Percentiles rank a stretch among this genome's conserved stretches.
phyloP scores from a whole-genome alignment of 2,888 invertebrate species.

The Drosophila yooni region DNA sequence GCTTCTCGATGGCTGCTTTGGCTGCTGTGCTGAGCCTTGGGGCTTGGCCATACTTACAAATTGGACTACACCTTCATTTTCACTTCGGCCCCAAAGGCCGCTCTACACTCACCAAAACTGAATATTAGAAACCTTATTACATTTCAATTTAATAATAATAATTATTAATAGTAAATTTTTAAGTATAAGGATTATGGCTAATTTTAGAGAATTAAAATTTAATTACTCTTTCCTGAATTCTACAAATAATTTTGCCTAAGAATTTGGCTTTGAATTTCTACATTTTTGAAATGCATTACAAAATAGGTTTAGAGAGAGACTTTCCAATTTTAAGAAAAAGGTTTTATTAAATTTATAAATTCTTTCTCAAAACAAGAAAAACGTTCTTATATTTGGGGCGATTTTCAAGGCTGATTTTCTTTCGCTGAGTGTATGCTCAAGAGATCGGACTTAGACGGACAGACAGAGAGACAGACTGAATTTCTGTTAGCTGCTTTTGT shows the following conservation, averaged over 20 bases:
- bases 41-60: slow-evolving; percentile 81
- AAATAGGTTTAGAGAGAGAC: background rate
- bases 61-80: slow-evolving; percentile 83
- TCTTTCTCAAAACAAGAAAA: background rate
- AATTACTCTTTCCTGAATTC: no score
- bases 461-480: slow-evolving; percentile 30
- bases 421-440: background rate
- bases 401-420: background rate
- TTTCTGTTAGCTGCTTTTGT: slow-evolving; percentile 33
- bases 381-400: background rate
- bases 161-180: no score
- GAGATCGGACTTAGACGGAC: background rate
- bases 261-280: no score
- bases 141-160: no score
- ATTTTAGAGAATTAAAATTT: no score
- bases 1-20: slow-evolving; percentile 7
- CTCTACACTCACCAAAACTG: background rate
- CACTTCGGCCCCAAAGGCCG: slow-evolving; percentile 63
- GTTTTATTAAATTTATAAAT: fast-evolving
- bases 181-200: no score
- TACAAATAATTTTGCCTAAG: no score
- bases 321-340: background rate
- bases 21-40: slow-evolving; percentile 59
- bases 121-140: background rate
- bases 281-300: no score